Evolutionary conservation across 1,140 invertebrate genomes (phyloP), one percentile per base, ranked within the genome.

Genomic region (Magallana ariakensis): DNA sequence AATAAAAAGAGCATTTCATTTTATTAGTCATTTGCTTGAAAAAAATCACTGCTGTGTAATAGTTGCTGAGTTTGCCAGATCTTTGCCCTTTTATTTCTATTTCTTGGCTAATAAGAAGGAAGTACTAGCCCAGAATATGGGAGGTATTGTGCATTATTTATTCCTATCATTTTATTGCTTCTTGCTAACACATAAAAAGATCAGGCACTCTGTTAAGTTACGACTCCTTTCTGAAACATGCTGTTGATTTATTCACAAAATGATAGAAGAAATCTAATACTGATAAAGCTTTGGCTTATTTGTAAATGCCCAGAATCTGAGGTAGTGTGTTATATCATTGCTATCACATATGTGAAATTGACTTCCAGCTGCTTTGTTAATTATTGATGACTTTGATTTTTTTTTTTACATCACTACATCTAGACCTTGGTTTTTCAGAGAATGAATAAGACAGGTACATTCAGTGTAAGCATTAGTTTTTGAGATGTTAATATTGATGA

Each of bases 1-100:
- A 70, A 70, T 70, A 70, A 70, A 70, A 70, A 70, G 66, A 70
- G 66, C 66, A 70, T 70, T 70, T 70, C 19, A 70, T 70, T 70
- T 70, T 70, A 70, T 22, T 70, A 70, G 66, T 33, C 66, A 70
- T 70, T 70, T 70, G 19, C 26, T 70, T 26, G 66, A 26, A 70
- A 22, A n/a, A 70, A 70, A 70, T 70, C 19, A 8, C 66, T 70
- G 66, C 66, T 11, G 66, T 10, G 66, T 70, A 70, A 70, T 70
- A 22, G 19, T 26, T 70, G 22, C 66, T 10, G 19, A 33, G 19
- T 46, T 46, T 46, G 33, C 66, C 66, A 5, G 33, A 70, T 26
- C 66, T 22, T 33, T 22, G 33, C 33, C 22, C 19, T 70, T 70
- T 70, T 11, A 22, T 70, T 70, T 70, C 19, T 26, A 26, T 26